Percentiles rank a stretch among this genome's conserved stretches.
Conservation (phyloP, 2,888 invertebrate species). For the Agrotis exclamationis region DNA sequence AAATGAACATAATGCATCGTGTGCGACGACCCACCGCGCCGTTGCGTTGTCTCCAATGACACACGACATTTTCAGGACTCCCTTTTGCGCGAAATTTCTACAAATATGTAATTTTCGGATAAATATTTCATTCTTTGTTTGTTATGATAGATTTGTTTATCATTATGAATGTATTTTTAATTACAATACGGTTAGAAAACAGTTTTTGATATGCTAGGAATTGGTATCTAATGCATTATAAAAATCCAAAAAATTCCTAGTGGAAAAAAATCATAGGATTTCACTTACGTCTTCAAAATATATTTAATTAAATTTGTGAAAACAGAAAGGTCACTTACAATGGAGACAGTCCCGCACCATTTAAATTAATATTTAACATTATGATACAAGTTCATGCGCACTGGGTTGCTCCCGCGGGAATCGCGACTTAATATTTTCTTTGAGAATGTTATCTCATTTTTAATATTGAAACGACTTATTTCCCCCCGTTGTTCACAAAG, state of each 20-base stretch:
- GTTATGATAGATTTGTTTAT: neutral
- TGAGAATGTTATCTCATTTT: conserved; percentile 89
- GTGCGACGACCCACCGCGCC: conserved; percentile 45
- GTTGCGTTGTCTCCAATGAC: conserved; percentile 67
- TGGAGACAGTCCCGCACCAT: conserved; percentile 79
- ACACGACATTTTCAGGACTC: conserved; percentile 17
- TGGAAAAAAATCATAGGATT: neutral
- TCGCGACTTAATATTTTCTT: conserved; percentile 90
- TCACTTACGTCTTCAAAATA: neutral
- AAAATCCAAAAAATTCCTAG: neutral
- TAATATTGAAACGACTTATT: conserved; percentile 88
- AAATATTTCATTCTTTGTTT: neutral
- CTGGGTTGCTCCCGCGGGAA: conserved; percentile 85
- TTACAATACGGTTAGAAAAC: neutral
- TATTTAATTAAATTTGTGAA: conserved; percentile 9
- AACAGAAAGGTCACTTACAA: conserved; percentile 56
- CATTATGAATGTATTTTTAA: neutral
- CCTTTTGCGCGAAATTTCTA: neutral
- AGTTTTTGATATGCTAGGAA: neutral
- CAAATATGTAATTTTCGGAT: neutral
- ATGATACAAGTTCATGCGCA: conserved; percentile 88
- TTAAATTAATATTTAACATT: conserved; percentile 88
- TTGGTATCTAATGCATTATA: neutral
- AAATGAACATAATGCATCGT: conserved; percentile 79
- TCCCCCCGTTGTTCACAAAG: conserved; percentile 84